Percentiles rank a stretch among this genome's conserved stretches.
These are phyloP conservation scores for Ictalurus furcatus DNA, from an alignment of 2,113 vertebrate genomes.

Conservation along the genomic window DNA sequence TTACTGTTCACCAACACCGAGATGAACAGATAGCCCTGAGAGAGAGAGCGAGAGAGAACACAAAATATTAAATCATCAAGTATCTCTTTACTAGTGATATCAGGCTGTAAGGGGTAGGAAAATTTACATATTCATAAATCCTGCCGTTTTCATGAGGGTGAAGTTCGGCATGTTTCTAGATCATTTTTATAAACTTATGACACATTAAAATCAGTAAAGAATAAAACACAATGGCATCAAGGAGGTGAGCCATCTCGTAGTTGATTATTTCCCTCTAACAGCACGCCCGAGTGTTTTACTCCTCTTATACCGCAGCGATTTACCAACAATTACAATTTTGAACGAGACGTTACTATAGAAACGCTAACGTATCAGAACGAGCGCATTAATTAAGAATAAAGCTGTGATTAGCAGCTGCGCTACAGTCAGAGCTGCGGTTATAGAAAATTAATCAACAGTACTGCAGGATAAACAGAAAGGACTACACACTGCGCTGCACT, in stretches of 20 bases:
- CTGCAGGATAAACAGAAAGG: not conserved
- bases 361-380: not conserved
- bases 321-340: not conserved
- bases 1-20: slow-evolving; percentile 94
- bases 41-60: not conserved
- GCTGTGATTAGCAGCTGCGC: not conserved
- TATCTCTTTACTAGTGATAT: not conserved
- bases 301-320: too few relatives aligned
- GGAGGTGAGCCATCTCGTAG: too few relatives aligned
- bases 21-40: slow-evolving; percentile 90
- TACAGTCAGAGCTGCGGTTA: not conserved
- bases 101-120: not conserved
- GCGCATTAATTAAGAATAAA: not conserved
- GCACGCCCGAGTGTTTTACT: not conserved
- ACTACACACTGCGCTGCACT: not conserved
- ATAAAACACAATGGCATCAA: not conserved
- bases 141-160: not conserved
- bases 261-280: not conserved
- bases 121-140: not conserved
- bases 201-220: not conserved
- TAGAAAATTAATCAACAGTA: not conserved
- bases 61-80: not conserved
- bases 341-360: not conserved
- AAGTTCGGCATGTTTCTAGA: not conserved
- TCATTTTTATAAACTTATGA: not conserved